These are phyloP conservation scores for Brachionus rotundiformis DNA, from an alignment of 1,140 invertebrate species.

Conservation along the genomic window DNA sequence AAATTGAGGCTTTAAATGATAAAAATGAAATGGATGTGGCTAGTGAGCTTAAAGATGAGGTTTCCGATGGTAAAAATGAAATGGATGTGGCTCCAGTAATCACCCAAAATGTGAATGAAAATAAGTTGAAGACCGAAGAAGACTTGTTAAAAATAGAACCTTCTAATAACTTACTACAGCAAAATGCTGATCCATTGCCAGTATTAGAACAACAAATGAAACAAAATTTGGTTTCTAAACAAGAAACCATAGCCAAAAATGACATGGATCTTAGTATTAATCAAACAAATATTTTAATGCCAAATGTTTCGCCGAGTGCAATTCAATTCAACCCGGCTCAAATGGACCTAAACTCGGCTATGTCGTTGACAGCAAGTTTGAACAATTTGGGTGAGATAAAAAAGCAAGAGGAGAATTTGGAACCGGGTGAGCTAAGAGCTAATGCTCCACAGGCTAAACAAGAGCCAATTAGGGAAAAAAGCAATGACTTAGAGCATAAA, in stretches of 20 bases:
- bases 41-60: not conserved
- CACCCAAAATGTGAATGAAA: too few relatives aligned
- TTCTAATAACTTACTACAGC: not conserved
- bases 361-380: conserved; percentile 32
- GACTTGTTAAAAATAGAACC: conserved; percentile 36
- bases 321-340: conserved; percentile 21
- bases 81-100: not conserved
- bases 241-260: not conserved
- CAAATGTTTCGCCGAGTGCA: not conserved
- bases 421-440: not conserved
- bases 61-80: not conserved
- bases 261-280: not conserved
- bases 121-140: not conserved
- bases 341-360: conserved; percentile 38
- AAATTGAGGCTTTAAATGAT: too few relatives aligned
- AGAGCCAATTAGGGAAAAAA: not conserved
- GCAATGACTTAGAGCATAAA: not conserved
- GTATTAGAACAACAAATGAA: not conserved
- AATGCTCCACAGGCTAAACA: too few relatives aligned
- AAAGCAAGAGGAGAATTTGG: not conserved
- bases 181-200: too few relatives aligned
- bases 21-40: too few relatives aligned
- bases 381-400: not conserved
- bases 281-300: not conserved
- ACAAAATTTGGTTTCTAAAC: not conserved